Evolutionary conservation across 2,888 invertebrate genomes (phyloP).

Genomic region (Phorcus lineatus): DNA sequence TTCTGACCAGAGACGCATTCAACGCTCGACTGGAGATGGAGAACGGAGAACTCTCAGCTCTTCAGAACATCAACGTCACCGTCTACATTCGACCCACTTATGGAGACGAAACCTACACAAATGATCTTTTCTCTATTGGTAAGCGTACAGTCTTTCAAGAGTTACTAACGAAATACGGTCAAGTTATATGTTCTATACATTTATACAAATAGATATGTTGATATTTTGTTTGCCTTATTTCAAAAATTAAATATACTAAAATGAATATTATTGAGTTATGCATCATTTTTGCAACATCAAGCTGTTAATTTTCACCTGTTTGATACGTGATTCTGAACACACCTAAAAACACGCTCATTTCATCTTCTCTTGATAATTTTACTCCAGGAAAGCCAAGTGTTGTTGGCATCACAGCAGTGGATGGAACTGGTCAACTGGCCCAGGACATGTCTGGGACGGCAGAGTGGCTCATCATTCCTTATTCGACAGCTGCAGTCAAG

Average conservation of each 20-base stretch:
- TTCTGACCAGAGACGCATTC: constrained; percentile 51
- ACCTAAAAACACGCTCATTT: too few species aligned
- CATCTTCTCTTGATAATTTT: neutral
- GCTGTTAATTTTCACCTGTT: too few species aligned
- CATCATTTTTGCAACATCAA: too few species aligned
- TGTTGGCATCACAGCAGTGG: constrained; percentile 47
- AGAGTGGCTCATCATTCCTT: constrained; percentile 59
- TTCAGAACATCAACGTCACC: constrained; percentile 43
- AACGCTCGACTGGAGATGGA: constrained; percentile 52
- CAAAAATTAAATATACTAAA: too few species aligned
- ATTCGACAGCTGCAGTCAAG: constrained; percentile 50
- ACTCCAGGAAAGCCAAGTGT: constrained; percentile 44
- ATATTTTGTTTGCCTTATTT: too few species aligned
- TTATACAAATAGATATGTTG: too few species aligned
- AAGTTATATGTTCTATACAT: too few species aligned
- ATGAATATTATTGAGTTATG: too few species aligned
- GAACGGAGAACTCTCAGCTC: constrained; percentile 44
- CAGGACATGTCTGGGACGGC: constrained; percentile 40
- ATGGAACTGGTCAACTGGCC: constrained; percentile 46
- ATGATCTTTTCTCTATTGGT: constrained; percentile 48
- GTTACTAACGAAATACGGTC: too few species aligned
- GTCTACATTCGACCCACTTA: constrained; percentile 36
- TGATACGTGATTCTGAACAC: too few species aligned
- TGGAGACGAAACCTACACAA: constrained; percentile 35
- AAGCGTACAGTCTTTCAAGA: neutral